phyloP scores from a whole-genome alignment of 2,888 invertebrate species.

The Eupithecia exiguata region DNA sequence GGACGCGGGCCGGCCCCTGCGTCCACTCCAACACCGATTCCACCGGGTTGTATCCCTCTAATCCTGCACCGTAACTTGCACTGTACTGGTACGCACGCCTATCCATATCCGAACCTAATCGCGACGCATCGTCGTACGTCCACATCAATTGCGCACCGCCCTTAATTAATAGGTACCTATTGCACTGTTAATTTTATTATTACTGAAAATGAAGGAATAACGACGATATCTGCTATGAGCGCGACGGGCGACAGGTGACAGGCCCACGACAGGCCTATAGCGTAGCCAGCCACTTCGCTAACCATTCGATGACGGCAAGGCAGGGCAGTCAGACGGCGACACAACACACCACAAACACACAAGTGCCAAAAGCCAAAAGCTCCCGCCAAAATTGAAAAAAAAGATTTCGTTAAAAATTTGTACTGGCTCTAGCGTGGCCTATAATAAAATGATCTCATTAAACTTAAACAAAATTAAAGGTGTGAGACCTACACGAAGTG shows the following conservation, averaged over 20 bases:
- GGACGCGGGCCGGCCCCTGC: slow-evolving; percentile 71
- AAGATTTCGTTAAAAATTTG: slow-evolving; percentile 36
- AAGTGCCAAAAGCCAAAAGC: slow-evolving; percentile 67
- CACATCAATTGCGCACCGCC: slow-evolving; percentile 70
- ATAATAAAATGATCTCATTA: too few species aligned
- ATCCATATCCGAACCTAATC: slow-evolving; percentile 78
- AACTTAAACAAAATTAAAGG: too few species aligned
- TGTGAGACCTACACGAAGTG: too few species aligned
- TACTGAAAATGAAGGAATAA: slow-evolving; percentile 66
- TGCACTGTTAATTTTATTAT: slow-evolving; percentile 76
- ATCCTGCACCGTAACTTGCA: slow-evolving; percentile 78
- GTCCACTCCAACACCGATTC: slow-evolving; percentile 74
- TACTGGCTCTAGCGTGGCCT: not conserved
- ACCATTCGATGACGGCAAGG: slow-evolving; percentile 62
- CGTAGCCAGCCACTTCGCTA: slow-evolving; percentile 39
- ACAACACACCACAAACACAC: slow-evolving; percentile 33
- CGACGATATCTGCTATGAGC: slow-evolving; percentile 52
- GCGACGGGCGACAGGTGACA: slow-evolving; percentile 76
- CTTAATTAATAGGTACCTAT: slow-evolving; percentile 61
- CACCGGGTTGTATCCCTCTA: slow-evolving; percentile 77
- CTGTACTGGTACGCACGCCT: slow-evolving; percentile 75
- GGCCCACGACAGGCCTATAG: slow-evolving; percentile 40
- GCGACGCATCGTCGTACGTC: slow-evolving; percentile 74
- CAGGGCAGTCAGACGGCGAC: slow-evolving; percentile 42
- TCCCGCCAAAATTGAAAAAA: slow-evolving; percentile 81